Base-by-base conservation (phyloP, 1,140 invertebrate species). In the Helicorthomorpha holstii region DNA sequence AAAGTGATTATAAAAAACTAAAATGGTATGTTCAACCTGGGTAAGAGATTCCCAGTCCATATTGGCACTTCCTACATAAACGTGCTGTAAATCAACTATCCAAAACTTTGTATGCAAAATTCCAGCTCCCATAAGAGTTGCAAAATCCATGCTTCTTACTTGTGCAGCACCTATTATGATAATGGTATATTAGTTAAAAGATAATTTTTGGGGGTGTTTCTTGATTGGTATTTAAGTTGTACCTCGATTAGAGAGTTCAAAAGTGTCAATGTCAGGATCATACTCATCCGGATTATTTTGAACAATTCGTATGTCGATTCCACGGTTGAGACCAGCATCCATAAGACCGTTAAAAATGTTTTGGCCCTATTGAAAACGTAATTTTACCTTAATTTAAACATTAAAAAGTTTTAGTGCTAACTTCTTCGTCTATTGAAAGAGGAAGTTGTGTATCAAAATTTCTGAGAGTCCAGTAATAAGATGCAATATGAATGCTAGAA, bases 81-180 rank as follows among this genome's bases (percentile, higher is more conserved):
- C 64, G 58, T 69, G 67, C 49, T 62, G 55, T 34, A 66, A 59
- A 66, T 98, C 94, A 22, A 91, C 76, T 7, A 98, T 75, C 73
- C 76, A 78, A 60, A 98, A 75, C 71, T 98, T 98, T 0, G 93
- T 96, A 64, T 98, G 94, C 7, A 98, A 72, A 12, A 98, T 83
- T n/a, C 94, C 94, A 41, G 70, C 72, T 1, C 87, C 87, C n/a
- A 97, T 58, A 24, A 96, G 69, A 58, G 79, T 76, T 1, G 77
- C 75, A 64, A 98, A 92, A 67, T 97, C 82, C 4, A 98, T 64
- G 63, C 75, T 85, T 50, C 85, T 72, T 1, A 96, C 86, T 73
- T 86, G 60, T 4, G 72, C 67, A 50, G 62, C 65, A 53, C 65
- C 70, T 69, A 51, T 51, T 25, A 55, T 45, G 34, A 24, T 29